Evolutionary conservation across 1,140 invertebrate species (phyloP), one percentile per base, ranked within the genome.

Genomic region (Formica exsecta): DNA sequence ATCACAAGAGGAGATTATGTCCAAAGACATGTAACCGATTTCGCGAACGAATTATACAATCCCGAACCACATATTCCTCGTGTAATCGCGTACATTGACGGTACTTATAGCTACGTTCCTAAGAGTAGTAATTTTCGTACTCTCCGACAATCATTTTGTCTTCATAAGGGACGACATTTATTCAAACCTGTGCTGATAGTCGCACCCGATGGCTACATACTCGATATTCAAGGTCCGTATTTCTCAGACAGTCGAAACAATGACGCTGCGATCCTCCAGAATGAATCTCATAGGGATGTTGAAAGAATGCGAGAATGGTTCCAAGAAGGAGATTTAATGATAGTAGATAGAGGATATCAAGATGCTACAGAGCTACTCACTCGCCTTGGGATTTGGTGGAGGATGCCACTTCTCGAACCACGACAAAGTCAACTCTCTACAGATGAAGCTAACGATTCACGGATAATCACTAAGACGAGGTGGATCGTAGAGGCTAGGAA

Each of bases 161-260:
- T 29, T 29, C 25, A 29, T 29, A 29, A 29, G 25, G 25, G 25
- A 29, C 25, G 25, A 29, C 25, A 29, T 29, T 29, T 29, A 29
- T 0, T 29, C 25, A 29, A 29, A 29, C 25, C 25, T 29, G 25
- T 29, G 25, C 25, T 29, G 25, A 29, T 29, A 29, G 25, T 29
- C 25, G 64, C 64, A 38, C 36, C 36, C 0, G 36, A 66, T 41
- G 64, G 36, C 19, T 66, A 66, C 16, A 66, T 66, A 41, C 36
- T 66, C 7, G 36, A 66, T 22, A 66, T 66, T 66, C 64, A 66
- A 38, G 36, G 36, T 9, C 5, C 64, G 16, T 66, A 66, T 41
- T 66, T 66, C 44, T 48, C 64, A 16, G 19, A 66, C 9, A 38
- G 8, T 16, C n/a, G 64, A 4, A 41, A 66, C 13, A 66, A 66